Evolutionary conservation across 2,888 invertebrate genomes (phyloP).

Genomic region (Parasteatoda lunata): DNA sequence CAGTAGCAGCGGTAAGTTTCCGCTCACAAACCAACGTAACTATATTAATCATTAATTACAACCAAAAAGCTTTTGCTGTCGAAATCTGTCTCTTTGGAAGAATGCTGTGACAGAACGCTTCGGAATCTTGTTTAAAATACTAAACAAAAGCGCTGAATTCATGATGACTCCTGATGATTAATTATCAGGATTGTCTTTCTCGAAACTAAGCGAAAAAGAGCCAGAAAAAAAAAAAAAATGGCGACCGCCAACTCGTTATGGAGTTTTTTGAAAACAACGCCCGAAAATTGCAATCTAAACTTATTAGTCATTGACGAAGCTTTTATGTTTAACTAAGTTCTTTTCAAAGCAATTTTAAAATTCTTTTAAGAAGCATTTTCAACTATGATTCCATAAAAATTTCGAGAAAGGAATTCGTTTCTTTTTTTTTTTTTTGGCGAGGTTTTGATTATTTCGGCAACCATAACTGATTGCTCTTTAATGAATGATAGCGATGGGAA

Average conservation of each 20-base stretch:
- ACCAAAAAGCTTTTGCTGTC: neutral
- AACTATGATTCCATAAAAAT: neutral
- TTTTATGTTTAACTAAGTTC: constrained; percentile 3
- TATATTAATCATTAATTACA: neutral
- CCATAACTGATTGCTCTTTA: neutral
- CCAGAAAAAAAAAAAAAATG: neutral
- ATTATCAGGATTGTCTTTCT: neutral
- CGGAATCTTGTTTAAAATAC: neutral
- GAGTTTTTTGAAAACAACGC: constrained; percentile 23
- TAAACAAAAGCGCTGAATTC: neutral
- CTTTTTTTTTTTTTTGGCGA: neutral
- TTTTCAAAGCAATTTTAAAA: neutral
- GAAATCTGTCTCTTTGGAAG: neutral
- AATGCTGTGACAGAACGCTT: neutral
- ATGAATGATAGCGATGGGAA: neutral
- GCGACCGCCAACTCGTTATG: constrained; percentile 27
- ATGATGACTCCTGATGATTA: neutral
- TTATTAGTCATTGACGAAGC: constrained; percentile 32
- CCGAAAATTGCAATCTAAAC: constrained; percentile 28
- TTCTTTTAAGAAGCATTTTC: neutral
- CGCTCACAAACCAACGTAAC: too few relatives aligned
- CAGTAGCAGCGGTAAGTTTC: too few relatives aligned
- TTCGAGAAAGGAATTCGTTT: neutral
- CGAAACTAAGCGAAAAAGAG: neutral
- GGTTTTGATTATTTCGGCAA: neutral